Conservation (phyloP, 1,140 invertebrate species). For the Melitaea cinxia region DNA sequence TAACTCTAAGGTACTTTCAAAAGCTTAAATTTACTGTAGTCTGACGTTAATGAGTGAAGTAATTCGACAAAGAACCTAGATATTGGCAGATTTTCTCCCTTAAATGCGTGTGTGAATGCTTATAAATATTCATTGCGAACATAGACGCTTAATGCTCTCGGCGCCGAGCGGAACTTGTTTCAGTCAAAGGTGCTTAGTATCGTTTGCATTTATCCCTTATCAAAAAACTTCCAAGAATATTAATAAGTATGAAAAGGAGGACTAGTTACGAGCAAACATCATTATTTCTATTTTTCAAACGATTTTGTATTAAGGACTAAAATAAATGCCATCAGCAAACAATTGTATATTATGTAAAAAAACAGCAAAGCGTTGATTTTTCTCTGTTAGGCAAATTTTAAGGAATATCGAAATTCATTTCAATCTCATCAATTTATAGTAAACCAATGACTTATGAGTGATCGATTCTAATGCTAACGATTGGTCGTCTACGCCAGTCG, state of each 20-base stretch:
- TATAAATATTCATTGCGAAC: slow-evolving; percentile 67
- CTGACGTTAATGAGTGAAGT: slow-evolving; percentile 67
- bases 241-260: slow-evolving; percentile 4
- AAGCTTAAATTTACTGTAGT: slow-evolving; percentile 71
- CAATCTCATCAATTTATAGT: slow-evolving; percentile 8
- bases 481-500: slow-evolving; percentile 18
- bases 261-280: too few relatives aligned
- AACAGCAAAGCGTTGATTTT: not conserved
- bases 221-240: too few relatives aligned
- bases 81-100: slow-evolving; percentile 43
- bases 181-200: slow-evolving; percentile 69
- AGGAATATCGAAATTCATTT: slow-evolving; percentile 1
- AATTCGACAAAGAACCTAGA: slow-evolving; percentile 48
- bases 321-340: not conserved
- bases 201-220: slow-evolving; percentile 22
- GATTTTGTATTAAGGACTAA: too few relatives aligned
- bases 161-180: slow-evolving; percentile 47
- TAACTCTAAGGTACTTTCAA: slow-evolving; percentile 64
- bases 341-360: not conserved
- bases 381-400: not conserved
- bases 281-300: too few relatives aligned
- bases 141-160: slow-evolving; percentile 49
- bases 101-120: slow-evolving; percentile 46
- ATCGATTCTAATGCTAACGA: slow-evolving; percentile 28
- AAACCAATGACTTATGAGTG: slow-evolving; percentile 21